Percentiles rank a stretch among this genome's conserved stretches.
Conservation (phyloP, 2,888 invertebrate genomes). For the Subacronicta megacephala region DNA sequence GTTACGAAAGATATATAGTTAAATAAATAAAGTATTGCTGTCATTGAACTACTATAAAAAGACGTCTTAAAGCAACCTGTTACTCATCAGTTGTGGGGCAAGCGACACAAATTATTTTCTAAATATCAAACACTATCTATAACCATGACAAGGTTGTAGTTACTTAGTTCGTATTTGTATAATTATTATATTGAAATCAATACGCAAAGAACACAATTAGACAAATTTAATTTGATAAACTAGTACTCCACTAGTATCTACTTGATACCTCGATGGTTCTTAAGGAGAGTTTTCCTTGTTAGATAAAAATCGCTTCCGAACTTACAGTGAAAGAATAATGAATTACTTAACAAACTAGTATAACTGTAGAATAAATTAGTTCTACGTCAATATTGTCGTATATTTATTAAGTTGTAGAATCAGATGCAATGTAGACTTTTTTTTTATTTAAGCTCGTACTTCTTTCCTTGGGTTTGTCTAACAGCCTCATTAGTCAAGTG, state of each 20-base stretch:
- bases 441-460: no score
- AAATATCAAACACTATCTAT: background rate
- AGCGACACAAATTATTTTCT: background rate
- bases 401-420: no score
- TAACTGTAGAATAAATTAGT: background rate
- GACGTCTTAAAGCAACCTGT: background rate
- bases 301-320: background rate
- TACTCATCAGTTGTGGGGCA: background rate
- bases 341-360: background rate
- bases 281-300: background rate
- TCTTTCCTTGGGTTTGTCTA: no score
- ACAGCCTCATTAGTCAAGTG: no score
- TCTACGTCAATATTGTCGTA: background rate
- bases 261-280: background rate
- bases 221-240: no score
- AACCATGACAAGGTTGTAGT: no score
- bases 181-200: no score
- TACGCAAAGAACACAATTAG: no score
- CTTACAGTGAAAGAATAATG: background rate
- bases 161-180: no score
- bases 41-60: background rate
- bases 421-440: no score
- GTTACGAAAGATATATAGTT: conserved; percentile 4
- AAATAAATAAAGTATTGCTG: conserved; percentile 9
- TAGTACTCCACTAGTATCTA: no score